phyloP scores from a whole-genome alignment of 2,888 invertebrate species.

The Agapetus fuscipes region DNA sequence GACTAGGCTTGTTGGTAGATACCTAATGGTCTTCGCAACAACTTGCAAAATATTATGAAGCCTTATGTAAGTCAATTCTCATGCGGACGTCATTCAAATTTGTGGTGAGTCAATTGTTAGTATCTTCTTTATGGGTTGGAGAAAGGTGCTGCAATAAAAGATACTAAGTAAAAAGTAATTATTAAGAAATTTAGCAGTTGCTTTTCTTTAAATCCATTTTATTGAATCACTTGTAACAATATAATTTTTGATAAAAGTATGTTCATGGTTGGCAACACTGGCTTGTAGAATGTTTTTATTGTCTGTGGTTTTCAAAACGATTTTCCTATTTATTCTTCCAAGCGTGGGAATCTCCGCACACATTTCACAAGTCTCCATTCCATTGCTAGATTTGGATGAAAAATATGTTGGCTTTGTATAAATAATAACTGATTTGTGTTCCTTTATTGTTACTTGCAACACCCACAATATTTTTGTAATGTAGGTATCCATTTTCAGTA shows the following conservation, averaged over 20 bases:
- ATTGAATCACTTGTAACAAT: background rate
- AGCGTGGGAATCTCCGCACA: constrained; percentile 25
- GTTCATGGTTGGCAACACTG: constrained; percentile 2
- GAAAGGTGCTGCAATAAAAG: background rate
- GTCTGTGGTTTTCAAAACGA: constrained; percentile 26
- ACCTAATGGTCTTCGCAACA: no score
- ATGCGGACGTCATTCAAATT: no score
- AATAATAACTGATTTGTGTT: constrained; percentile 40
- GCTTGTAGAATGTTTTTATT: constrained; percentile 2
- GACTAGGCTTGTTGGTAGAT: no score
- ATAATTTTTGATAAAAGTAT: constrained; percentile 5
- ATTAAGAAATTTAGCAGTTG: no score
- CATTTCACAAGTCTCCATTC: constrained; percentile 23
- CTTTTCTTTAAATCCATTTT: no score
- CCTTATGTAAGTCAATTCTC: no score
- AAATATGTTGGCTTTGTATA: constrained; percentile 47
- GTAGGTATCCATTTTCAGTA: constrained; percentile 42
- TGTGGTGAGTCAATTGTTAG: no score
- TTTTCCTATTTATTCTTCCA: constrained; percentile 33
- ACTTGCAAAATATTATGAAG: no score
- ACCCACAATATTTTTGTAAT: constrained; percentile 33
- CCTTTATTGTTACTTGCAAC: constrained; percentile 38
- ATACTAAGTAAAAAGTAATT: no score
- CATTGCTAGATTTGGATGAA: constrained; percentile 27
- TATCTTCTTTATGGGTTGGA: no score